Conservation (phyloP, 2,888 invertebrate species). For the Maniola hyperantus region DNA sequence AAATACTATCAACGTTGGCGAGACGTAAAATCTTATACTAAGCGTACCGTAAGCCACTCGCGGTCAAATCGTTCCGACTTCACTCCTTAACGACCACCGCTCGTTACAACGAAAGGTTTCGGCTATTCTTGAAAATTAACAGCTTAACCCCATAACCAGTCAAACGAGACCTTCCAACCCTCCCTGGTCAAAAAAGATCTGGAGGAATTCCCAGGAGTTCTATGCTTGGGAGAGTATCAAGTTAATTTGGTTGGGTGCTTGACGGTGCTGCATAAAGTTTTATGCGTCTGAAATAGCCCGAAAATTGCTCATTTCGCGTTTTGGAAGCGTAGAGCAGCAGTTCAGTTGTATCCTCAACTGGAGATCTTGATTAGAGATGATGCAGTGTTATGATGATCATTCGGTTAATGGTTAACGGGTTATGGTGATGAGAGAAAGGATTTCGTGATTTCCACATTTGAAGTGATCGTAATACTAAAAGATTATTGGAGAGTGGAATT, state of each 20-base stretch:
- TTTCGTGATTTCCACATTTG: constrained; percentile 19
- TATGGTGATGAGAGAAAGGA: constrained; percentile 19
- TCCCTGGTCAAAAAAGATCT: background rate
- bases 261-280: constrained; percentile 69
- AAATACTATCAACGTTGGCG: too few species aligned
- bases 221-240: constrained; percentile 42
- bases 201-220: background rate
- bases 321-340: constrained; percentile 57
- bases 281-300: constrained; percentile 73
- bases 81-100: constrained; percentile 68
- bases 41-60: constrained; percentile 42
- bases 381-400: constrained; percentile 37
- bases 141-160: constrained; percentile 58
- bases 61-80: constrained; percentile 51
- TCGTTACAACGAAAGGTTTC: constrained; percentile 75
- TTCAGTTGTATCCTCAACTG: constrained; percentile 43
- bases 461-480: constrained; percentile 19
- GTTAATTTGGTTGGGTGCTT: constrained; percentile 50
- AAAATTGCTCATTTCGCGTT: constrained; percentile 72
- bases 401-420: constrained; percentile 23
- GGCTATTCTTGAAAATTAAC: constrained; percentile 75
- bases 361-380: constrained; percentile 44
- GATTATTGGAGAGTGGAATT: background rate
- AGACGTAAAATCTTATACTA: too few species aligned
- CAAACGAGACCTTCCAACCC: constrained; percentile 43